Percentiles rank a stretch among this genome's conserved stretches.
These are phyloP conservation scores for Zaprionus vittiger DNA, from an alignment of 1,140 invertebrate genomes.

Conservation along the genomic window DNA sequence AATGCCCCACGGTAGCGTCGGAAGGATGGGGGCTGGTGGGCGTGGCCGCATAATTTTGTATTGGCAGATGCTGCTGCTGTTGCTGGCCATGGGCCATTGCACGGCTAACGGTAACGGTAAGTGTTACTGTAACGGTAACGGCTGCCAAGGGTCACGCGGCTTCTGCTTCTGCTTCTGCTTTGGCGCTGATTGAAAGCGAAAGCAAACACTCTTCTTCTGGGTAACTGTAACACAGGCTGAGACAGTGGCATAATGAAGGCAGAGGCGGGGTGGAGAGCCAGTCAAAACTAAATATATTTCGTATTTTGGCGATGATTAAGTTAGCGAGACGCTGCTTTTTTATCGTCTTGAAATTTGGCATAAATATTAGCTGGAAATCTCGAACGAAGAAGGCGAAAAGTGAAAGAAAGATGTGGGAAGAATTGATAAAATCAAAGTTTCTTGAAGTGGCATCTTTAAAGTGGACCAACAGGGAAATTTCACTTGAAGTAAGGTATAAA, in stretches of 20 bases:
- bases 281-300: not conserved
- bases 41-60: conserved; percentile 73
- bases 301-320: conserved; percentile 14
- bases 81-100: conserved; percentile 70
- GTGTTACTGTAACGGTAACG: conserved; percentile 52
- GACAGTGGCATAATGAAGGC: not conserved
- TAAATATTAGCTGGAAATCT: conserved; percentile 1
- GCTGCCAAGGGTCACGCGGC: conserved; percentile 68
- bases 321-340: conserved; percentile 1
- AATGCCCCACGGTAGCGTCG: conserved; percentile 11
- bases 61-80: conserved; percentile 67
- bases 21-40: not conserved
- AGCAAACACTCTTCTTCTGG: conserved; percentile 36
- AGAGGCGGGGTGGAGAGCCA: not conserved
- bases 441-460: too few species aligned
- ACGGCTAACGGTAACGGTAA: conserved; percentile 45
- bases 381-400: too few species aligned
- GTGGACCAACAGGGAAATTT: too few species aligned
- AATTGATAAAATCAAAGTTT: too few species aligned
- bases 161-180: not conserved
- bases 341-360: not conserved
- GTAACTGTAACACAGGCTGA: not conserved
- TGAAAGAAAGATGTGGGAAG: too few species aligned
- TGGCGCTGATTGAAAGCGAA: conserved; percentile 70
- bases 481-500: too few species aligned